phyloP scores from a whole-genome alignment of 2,113 vertebrate species.

The Thymallus thymallus region DNA sequence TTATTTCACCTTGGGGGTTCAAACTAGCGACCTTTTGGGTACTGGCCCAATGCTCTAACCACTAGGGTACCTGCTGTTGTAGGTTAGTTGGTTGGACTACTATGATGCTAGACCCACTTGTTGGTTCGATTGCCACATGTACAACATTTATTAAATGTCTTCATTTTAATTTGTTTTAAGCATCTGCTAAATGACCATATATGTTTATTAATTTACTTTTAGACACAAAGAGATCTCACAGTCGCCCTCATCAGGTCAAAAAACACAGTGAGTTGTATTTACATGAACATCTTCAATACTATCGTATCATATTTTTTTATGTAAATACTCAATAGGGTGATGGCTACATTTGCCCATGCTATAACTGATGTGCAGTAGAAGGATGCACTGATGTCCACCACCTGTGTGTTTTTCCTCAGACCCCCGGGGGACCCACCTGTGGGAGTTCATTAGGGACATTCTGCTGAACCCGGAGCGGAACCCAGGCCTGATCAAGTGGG shows the following conservation, averaged over 20 bases:
- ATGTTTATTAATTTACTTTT: slow-evolving; percentile 42
- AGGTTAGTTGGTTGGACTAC: too few relatives aligned
- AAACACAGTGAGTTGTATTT: slow-evolving; percentile 88
- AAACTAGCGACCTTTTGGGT: too few relatives aligned
- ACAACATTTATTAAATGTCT: too few relatives aligned
- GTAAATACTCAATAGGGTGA: background rate
- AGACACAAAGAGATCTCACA: slow-evolving; percentile 81
- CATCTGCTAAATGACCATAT: background rate
- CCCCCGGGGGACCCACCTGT: slow-evolving; percentile 91
- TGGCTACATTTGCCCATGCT: background rate
- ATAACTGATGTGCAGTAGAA: background rate
- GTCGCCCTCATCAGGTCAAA: slow-evolving; percentile 79
- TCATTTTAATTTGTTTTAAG: too few relatives aligned
- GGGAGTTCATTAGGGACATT: slow-evolving; percentile 98
- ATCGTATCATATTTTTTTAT: background rate
- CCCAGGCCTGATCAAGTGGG: slow-evolving; percentile 96
- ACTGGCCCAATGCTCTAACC: too few relatives aligned
- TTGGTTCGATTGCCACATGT: too few relatives aligned
- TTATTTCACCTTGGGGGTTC: too few relatives aligned
- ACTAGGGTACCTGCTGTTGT: too few relatives aligned
- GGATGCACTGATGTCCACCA: background rate
- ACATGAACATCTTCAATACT: background rate
- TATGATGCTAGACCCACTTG: too few relatives aligned
- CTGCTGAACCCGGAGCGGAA: slow-evolving; percentile 93
- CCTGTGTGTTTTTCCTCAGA: slow-evolving; percentile 64